Conservation (phyloP, 2,113 vertebrate species). For the Bubo scandiacus region DNA sequence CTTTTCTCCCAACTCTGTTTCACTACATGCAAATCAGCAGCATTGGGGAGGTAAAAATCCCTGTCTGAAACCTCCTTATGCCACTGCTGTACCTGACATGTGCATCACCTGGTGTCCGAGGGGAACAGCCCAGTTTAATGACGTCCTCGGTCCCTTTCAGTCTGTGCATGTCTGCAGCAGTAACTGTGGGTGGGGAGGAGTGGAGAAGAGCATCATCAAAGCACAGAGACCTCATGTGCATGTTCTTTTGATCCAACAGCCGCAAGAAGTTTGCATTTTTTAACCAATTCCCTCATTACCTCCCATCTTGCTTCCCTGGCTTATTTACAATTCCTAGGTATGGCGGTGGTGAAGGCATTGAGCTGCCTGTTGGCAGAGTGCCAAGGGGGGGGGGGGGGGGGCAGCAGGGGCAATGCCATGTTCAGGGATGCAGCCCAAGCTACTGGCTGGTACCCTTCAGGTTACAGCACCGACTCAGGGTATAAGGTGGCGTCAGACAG, state of each 20-base stretch:
- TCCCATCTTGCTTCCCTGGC: not conserved
- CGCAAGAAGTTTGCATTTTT: not conserved
- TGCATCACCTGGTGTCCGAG: not conserved
- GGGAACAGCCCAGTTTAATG: not conserved
- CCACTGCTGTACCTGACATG: accelerated
- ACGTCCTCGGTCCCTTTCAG: not conserved
- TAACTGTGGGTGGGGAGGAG: not conserved
- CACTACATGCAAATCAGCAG: not conserved
- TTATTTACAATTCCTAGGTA: not conserved
- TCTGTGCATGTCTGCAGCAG: accelerated
- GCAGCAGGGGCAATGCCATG: accelerated
- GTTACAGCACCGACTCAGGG: accelerated
- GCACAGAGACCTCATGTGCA: accelerated
- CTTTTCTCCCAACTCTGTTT: not conserved
- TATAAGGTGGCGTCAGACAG: accelerated
- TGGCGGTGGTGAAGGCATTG: not conserved
- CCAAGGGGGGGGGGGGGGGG: no score
- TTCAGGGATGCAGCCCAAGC: not conserved
- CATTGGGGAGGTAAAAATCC: not conserved
- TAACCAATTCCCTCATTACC: not conserved
- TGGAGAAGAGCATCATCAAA: not conserved
- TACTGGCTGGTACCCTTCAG: not conserved
- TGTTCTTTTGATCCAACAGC: not conserved
- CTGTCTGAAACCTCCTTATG: not conserved
- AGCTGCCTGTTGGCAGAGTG: not conserved